Evolutionary conservation across 2,888 invertebrate species (phyloP).

Genomic region (Scrobipalpa atriplicella): DNA sequence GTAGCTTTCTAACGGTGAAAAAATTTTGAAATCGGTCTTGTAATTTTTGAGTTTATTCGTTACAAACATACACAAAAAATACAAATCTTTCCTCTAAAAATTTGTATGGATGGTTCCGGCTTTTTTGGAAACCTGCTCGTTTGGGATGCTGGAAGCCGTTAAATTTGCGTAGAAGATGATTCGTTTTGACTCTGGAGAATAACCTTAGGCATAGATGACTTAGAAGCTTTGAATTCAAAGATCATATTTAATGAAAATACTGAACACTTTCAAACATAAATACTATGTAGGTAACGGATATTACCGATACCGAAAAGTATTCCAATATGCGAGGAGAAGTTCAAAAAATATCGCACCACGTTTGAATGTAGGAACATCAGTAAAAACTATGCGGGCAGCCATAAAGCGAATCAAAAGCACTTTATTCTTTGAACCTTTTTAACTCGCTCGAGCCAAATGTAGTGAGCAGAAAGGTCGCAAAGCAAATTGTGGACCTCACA

Average conservation of each 20-base stretch:
- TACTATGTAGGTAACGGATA: not conserved
- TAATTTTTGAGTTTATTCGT: no score
- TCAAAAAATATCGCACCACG: conserved; percentile 21
- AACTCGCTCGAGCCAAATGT: conserved; percentile 1
- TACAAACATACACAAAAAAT: no score
- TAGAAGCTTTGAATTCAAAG: no score
- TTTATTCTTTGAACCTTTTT: conserved; percentile 5
- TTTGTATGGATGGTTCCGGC: no score
- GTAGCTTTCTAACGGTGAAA: no score
- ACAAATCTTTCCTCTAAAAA: no score
- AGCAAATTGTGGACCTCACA: conserved; percentile 27
- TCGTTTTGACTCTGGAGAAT: no score
- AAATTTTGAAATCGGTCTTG: no score
- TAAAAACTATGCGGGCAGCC: not conserved
- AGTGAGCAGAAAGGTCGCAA: conserved; percentile 6
- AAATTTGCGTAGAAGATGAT: no score
- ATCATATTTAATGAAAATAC: not conserved
- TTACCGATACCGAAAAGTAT: not conserved
- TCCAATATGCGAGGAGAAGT: conserved; percentile 12
- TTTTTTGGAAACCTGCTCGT: no score
- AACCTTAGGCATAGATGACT: no score
- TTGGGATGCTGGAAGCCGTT: no score
- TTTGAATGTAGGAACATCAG: not conserved
- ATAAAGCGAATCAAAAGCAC: not conserved
- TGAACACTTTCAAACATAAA: not conserved